Percentiles rank a stretch among this genome's conserved stretches.
Evolutionary conservation across 2,888 invertebrate genomes (phyloP).

Genomic region (Perithous albicinctus): DNA sequence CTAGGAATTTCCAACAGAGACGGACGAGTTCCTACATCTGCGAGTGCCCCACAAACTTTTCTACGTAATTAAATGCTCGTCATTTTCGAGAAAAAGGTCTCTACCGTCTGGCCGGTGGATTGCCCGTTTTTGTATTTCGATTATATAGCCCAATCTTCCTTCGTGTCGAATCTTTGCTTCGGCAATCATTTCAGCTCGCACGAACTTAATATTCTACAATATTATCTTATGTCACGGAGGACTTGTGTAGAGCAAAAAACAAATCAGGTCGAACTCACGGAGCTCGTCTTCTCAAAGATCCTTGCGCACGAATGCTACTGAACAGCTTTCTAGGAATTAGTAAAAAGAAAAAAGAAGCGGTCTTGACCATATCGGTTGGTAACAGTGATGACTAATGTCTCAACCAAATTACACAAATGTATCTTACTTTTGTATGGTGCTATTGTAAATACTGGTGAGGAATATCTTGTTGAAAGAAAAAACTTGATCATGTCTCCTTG

Average conservation of each 20-base stretch:
- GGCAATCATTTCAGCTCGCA: slow-evolving; percentile 31
- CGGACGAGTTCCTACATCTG: slow-evolving; percentile 63
- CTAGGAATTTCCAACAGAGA: slow-evolving; percentile 39
- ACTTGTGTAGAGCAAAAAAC: slow-evolving; percentile 38
- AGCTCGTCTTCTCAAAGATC: slow-evolving; percentile 37
- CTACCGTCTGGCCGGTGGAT: slow-evolving; percentile 46
- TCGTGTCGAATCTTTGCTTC: slow-evolving; percentile 61
- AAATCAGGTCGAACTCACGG: slow-evolving; percentile 51
- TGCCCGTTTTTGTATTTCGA: slow-evolving; percentile 15
- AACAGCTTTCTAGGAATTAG: slow-evolving; percentile 39
- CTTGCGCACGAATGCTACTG: slow-evolving; percentile 38
- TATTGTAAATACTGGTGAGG: background rate
- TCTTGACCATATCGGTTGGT: slow-evolving; percentile 20
- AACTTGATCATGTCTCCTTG: background rate
- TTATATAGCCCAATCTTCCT: slow-evolving; percentile 48
- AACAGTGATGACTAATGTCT: slow-evolving; percentile 21
- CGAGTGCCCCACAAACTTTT: slow-evolving; percentile 55
- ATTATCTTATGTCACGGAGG: slow-evolving; percentile 52
- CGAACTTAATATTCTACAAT: slow-evolving; percentile 54
- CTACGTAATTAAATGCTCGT: slow-evolving; percentile 67
- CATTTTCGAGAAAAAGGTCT: slow-evolving; percentile 54
- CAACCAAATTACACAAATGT: background rate
- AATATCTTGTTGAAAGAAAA: background rate
- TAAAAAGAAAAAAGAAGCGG: slow-evolving; percentile 27
- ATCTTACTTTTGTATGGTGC: background rate